Evolutionary conservation across 2,113 vertebrate species (phyloP).

Genomic region (Ophthalmolycus amberensis): DNA sequence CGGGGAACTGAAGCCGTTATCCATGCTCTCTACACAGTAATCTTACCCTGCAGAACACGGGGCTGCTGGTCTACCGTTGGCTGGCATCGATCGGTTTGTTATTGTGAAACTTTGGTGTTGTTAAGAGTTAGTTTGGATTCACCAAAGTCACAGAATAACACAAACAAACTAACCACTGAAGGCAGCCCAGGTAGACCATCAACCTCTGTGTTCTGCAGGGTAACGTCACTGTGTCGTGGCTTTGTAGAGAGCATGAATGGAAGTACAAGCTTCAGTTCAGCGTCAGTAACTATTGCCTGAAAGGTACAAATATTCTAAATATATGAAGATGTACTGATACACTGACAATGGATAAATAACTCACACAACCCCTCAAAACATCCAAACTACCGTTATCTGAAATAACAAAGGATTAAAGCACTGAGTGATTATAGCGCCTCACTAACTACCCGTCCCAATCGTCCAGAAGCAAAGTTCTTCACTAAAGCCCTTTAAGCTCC

Average conservation of each 20-base stretch:
- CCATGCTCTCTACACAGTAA: background rate
- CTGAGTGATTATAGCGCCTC: background rate
- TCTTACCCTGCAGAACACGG: background rate
- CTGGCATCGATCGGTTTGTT: background rate
- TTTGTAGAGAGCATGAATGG: background rate
- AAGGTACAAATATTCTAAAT: background rate
- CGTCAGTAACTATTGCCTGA: background rate
- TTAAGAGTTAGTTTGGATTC: background rate
- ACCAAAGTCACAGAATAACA: background rate
- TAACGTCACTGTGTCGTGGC: too few relatives aligned
- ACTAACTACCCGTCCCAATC: background rate
- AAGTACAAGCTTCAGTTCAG: background rate
- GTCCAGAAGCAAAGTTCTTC: background rate
- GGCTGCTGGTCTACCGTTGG: background rate
- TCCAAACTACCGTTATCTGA: background rate
- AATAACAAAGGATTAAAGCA: background rate
- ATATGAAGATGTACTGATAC: background rate
- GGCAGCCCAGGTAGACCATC: background rate
- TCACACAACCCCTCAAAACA: background rate
- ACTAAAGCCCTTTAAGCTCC: slow-evolving; percentile 1
- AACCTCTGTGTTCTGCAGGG: background rate
- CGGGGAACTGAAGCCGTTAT: background rate
- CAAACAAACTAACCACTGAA: background rate
- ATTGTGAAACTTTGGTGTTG: background rate
- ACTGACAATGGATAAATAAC: background rate